Base-by-base conservation (phyloP, 2,888 invertebrate genomes). In the Polydrusus tereticollis region DNA sequence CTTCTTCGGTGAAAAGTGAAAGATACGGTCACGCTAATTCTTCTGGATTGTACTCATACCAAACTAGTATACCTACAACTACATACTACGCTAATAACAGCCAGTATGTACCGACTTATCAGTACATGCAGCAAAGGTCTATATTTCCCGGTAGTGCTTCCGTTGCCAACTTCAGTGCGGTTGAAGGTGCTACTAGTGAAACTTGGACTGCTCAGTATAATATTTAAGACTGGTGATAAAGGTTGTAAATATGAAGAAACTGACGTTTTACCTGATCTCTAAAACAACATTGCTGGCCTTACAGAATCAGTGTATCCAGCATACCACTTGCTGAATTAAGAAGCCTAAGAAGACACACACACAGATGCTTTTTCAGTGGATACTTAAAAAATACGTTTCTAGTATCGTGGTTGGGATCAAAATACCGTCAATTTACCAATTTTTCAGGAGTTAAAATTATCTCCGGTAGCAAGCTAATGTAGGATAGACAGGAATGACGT, bases 61-160 rank as follows among this genome's bases (percentile, higher is more conserved):
- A 71, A 57, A 45, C 57, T n/a, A 43, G 69, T 80, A 79, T 74
- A 78, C 77, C 70, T 79, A 33, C 57, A 5, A 45, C 60, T 16
- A 10, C 79, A 41, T 85, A 85, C 76, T 84, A 83, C 65, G 63
- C 79, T 3, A 80, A 78, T 41, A 80, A 77, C 63, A 78, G 79
- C 47, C 85, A 85, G 81, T 85, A 85, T 82, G 82, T 85, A 76
- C 83, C 83, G 3, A 82, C 84, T 16, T 85, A 85, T 77, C 85
- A 85, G 80, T 85, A 85, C 81, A 80, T 85, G 73, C 83, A 83
- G 7, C 85, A 85, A 73, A 79, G 84, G 68, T 73, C 82, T 1
- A 78, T 83, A 57, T 84, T 83, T 67, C 77, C 80, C n/a, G 80
- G 81, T 57, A 72, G 79, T 50, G 58, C 81, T 14, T 18, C 75